Base-by-base conservation (phyloP, 2,113 vertebrate species). In the Hippocampus guttulatus region DNA sequence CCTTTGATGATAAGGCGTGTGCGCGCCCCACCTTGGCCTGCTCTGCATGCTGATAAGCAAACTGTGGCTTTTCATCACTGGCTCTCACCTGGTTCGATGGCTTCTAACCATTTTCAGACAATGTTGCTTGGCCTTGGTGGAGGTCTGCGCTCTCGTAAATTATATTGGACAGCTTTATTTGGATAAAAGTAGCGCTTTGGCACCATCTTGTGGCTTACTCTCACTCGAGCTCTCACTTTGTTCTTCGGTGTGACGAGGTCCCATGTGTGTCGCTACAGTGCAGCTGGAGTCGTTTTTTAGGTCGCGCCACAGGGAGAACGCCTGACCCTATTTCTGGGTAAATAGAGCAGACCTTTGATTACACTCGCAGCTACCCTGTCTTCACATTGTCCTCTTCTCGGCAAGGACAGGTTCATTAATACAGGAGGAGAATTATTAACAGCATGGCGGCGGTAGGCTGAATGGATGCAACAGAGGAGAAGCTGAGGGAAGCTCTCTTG, bases 321-420 rank as follows among this genome's bases (percentile, higher is more conserved):
- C 61, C 7, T 38, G 61, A 11, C n/a, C 54, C 54, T 20, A 30
- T 63, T 38, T 63, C 30, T 20, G 30, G 16, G 41, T 5, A 43
- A 23, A 20, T 43, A 6, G 41, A 21, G 38, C 62, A 40, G 33
- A 61, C 15, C 71, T 54, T 69, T 20, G 4, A 40, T 78, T 55
- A 33, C 33, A 81, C 82, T 71, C 70, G 64, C 38, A 65, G 69
- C 68, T 73, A 8, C n/a, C 2, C 66, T 65, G 25, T 33, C 7
- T 49, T 57, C 25, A 63, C 74, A 1, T 8, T 8, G 20, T 3
- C n/a, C 6, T n/a, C 21, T 54, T 21, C 52, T n/a, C 52, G 4
- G 49, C 49, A 5, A 3, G 5, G 18, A 52, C 5, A 5, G 7
- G 6, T 21, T 62, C 30, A 62, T 38, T 38, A 40, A 38, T 20